Conservation (phyloP, 2,797 vertebrate species). For the Bryconaethiops microstoma region DNA sequence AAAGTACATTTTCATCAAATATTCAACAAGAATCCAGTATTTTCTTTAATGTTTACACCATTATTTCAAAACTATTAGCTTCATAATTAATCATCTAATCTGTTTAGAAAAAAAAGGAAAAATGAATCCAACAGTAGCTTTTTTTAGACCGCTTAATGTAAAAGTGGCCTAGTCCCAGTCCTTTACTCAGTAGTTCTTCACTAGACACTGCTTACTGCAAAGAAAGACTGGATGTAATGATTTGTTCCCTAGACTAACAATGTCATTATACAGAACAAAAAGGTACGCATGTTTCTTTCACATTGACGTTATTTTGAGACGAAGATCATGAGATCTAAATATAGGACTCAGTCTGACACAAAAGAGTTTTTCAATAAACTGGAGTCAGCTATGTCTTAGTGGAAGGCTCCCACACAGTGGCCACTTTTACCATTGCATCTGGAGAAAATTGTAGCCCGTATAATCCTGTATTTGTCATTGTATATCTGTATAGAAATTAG, state of each 20-base stretch:
- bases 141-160: background rate
- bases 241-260: background rate
- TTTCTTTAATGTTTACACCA: background rate
- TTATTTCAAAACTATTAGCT: too few species aligned
- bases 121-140: background rate
- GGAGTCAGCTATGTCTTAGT: background rate
- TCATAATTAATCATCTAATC: background rate
- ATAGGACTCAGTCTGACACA: background rate
- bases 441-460: background rate
- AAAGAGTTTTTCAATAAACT: background rate
- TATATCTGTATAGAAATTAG: background rate
- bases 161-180: background rate
- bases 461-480: background rate
- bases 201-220: background rate
- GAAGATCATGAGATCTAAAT: background rate
- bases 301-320: background rate
- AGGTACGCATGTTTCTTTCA: background rate
- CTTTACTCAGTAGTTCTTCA: background rate
- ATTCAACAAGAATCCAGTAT: background rate
- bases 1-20: background rate
- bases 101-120: background rate
- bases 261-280: background rate
- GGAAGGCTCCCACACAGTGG: background rate
- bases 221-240: background rate
- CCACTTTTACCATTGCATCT: constrained; percentile 6